Base-by-base conservation (phyloP, 1,140 invertebrate genomes). In the Drosophila cardini region DNA sequence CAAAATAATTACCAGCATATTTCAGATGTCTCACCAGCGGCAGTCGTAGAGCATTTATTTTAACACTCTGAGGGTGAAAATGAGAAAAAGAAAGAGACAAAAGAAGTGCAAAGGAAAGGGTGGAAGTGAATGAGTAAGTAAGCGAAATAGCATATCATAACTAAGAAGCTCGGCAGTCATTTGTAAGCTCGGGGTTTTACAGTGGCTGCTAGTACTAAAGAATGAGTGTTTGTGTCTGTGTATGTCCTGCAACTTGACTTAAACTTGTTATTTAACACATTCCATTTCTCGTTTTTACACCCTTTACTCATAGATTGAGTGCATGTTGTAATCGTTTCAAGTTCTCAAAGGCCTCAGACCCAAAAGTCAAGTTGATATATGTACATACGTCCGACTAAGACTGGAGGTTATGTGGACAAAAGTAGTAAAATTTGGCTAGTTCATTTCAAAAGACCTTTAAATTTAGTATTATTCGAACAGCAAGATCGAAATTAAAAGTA, bases 1-100 rank as follows among this genome's bases (percentile, higher is more conserved):
- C 82, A 82, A 86, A 86, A 86, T 86, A 86, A 86, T 86, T 86
- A 87, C 82, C 82, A 86, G 82, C 82, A 86, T 86, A 86, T 86
- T 86, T 86, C 76, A 83, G 87, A 79, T 82, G 79, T 76, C 71
- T 78, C 70, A 63, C 73, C 60, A 62, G 77, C 36, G 42, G 60
- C 58, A 50, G 36, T 48, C 53, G 15, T 53, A 60, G 30, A 57
- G 67, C 63, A 84, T 84, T 84, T 84, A 77, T 84, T 81, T 85
- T 71, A 38, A 57, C 16, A 38, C 26, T 21, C 36, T 26, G 42
- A 21, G 15, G 57, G 64, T 45, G 64, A 43, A 38, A 48, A 48
- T 4, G n/a, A 42, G 13, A 26, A n/a, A 48, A n/a, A 38, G 11
- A 8, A 15, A 34, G 11, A 64, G 10, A 42, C 7, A 15, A 26